Evolutionary conservation across 2,888 invertebrate species (phyloP), one percentile per base, ranked within the genome.

Genomic region (Eilema depressum): DNA sequence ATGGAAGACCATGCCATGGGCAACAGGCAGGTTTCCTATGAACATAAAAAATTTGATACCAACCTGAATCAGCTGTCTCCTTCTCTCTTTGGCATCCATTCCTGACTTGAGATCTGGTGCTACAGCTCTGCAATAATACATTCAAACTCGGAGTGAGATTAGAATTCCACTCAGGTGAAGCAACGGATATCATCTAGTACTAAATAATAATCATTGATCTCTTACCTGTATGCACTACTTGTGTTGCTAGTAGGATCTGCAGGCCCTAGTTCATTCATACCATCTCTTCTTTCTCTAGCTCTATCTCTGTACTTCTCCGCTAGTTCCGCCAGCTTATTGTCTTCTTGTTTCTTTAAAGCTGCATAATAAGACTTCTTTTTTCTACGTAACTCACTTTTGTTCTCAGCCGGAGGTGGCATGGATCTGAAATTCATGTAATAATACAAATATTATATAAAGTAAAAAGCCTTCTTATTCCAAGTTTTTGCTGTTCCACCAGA

Each of bases 321-420:
- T 41, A 99, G 90, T 87, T 99, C 99, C 0, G 98, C 98, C 91
- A 99, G 96, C 89, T 99, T 98, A 83, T 98, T 98, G 85, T 99
- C 99, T 88, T 99, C 99, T 86, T 99, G 98, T 85, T 99, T 98
- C 85, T 99, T 99, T 11, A 99, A 92, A 96, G 96, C 99, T 0
- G 99, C 99, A 95, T 99, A 99, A 86, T 97, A 98, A 73, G 98
- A 98, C 87, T 99, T 99, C 92, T 99, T 99, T 89, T 99, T 99
- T 71, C 98, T 97, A 64, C 99, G 96, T 26, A 98, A 96, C 87
- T 98, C 98, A 76, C 97, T 97, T 83, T 98, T 97, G 84, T 97
- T 97, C 85, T 97, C 97, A 67, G 96, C 91, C 25, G 96, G 95
- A 14, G 96, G 94, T 30, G 93, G 93, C 93, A 96, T 95, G 26